Percentiles rank a stretch among this genome's conserved stretches.
Conservation (phyloP, 2,888 invertebrate species). For the Drosophila subquinaria region DNA sequence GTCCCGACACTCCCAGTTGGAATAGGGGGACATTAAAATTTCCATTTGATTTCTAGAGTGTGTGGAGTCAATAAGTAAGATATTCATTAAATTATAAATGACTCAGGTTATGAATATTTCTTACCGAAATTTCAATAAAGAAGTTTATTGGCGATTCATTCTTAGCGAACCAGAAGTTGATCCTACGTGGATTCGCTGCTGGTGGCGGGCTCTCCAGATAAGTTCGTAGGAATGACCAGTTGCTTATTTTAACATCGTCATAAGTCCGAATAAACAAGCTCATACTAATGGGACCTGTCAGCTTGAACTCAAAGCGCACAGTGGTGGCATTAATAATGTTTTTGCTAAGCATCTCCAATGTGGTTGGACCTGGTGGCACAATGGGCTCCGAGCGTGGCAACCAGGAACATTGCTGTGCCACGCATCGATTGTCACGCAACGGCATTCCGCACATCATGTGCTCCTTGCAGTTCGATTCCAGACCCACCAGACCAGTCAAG, state of each 20-base stretch:
- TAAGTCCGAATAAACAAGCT: slow-evolving; percentile 74
- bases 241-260: slow-evolving; percentile 58
- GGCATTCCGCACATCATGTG: slow-evolving; percentile 81
- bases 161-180: slow-evolving; percentile 70
- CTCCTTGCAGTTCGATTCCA: slow-evolving; percentile 64
- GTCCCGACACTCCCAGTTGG: slow-evolving; percentile 86
- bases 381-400: slow-evolving; percentile 60
- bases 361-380: slow-evolving; percentile 59
- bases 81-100: too few species aligned
- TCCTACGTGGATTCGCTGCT: slow-evolving; percentile 56
- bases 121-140: slow-evolving; percentile 65
- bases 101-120: background rate
- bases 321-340: slow-evolving; percentile 28
- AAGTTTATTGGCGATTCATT: slow-evolving; percentile 59
- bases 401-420: slow-evolving; percentile 55
- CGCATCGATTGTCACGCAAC: slow-evolving; percentile 70
- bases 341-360: slow-evolving; percentile 58
- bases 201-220: slow-evolving; percentile 51
- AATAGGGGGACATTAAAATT: slow-evolving; percentile 62
- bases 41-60: slow-evolving; percentile 52
- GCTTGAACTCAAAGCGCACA: slow-evolving; percentile 67
- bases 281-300: slow-evolving; percentile 72
- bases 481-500: slow-evolving; percentile 55
- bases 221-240: slow-evolving; percentile 75
- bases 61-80: slow-evolving; percentile 14